These are phyloP conservation scores for Nematopogon swammerdamellus DNA, from an alignment of 2,888 invertebrate genomes.

Conservation along the genomic window DNA sequence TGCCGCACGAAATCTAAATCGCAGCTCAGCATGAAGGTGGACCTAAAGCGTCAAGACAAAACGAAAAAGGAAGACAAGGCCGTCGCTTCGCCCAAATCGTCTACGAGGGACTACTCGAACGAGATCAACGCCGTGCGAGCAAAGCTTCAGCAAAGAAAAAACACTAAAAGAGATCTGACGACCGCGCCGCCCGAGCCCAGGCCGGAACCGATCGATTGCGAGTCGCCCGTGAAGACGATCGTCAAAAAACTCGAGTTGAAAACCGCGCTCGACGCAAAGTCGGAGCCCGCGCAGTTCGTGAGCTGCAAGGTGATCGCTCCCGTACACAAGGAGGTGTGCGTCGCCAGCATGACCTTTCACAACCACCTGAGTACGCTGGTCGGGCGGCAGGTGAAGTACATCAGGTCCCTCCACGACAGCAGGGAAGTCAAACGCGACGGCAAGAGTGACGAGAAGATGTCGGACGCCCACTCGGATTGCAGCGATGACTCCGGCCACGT, in stretches of 20 bases:
- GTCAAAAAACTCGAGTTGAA: slow-evolving; percentile 50
- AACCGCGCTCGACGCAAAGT: slow-evolving; percentile 39
- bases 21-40: slow-evolving; percentile 38
- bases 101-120: slow-evolving; percentile 43
- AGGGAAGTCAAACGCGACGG: slow-evolving; percentile 36
- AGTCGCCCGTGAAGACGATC: slow-evolving; percentile 47
- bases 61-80: slow-evolving; percentile 36
- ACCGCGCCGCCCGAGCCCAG: slow-evolving; percentile 25
- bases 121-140: slow-evolving; percentile 50
- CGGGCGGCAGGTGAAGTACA: slow-evolving; percentile 44
- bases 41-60: slow-evolving; percentile 40
- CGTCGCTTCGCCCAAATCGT: slow-evolving; percentile 28
- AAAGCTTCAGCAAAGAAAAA: slow-evolving; percentile 46
- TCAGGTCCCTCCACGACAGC: slow-evolving; percentile 39
- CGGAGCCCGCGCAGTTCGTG: slow-evolving; percentile 34
- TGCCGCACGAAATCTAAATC: slow-evolving; percentile 48
- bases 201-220: slow-evolving; percentile 32
- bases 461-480: slow-evolving; percentile 64
- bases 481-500: slow-evolving; percentile 82
- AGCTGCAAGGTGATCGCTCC: slow-evolving; percentile 49
- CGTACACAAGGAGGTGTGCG: slow-evolving; percentile 44
- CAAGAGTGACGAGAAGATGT: slow-evolving; percentile 47
- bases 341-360: slow-evolving; percentile 47
- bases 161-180: slow-evolving; percentile 39
- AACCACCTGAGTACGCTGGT: slow-evolving; percentile 52